Evolutionary conservation across 1,140 invertebrate species (phyloP).

Genomic region (Drosophila pruinosa): DNA sequence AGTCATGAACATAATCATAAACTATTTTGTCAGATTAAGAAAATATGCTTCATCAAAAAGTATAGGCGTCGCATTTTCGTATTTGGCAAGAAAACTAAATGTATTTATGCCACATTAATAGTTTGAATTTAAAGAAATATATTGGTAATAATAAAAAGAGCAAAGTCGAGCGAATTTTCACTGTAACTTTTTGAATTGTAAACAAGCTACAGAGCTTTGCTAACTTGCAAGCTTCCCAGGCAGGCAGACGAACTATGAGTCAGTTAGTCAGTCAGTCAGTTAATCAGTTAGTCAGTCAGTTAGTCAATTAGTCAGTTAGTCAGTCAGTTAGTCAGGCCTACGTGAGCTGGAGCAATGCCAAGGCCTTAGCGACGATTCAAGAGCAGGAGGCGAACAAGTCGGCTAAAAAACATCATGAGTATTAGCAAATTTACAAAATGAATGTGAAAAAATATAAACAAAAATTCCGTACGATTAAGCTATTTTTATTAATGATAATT

Average conservation of each 20-base stretch:
- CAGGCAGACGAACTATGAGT: too few relatives aligned
- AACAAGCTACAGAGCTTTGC: neutral
- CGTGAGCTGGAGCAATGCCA: slow-evolving; percentile 78
- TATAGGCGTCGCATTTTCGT: neutral
- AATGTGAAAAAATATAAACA: slow-evolving; percentile 46
- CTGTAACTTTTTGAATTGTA: slow-evolving; percentile 4
- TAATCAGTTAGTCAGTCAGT: neutral
- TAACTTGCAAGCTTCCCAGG: neutral
- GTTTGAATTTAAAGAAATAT: neutral
- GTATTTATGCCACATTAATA: slow-evolving; percentile 4
- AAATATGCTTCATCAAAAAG: slow-evolving; percentile 4
- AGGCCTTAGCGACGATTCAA: slow-evolving; percentile 48
- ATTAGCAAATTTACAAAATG: slow-evolving; percentile 32
- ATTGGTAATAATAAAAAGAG: neutral
- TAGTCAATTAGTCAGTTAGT: neutral
- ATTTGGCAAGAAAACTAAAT: neutral
- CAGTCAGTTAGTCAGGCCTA: slow-evolving; percentile 27
- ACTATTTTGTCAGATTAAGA: slow-evolving; percentile 2
- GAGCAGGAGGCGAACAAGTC: too few relatives aligned
- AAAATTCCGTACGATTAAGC: slow-evolving; percentile 63
- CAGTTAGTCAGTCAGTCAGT: neutral
- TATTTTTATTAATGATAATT: slow-evolving; percentile 80
- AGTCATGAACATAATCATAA: neutral
- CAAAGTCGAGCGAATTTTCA: neutral
- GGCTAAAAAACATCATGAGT: slow-evolving; percentile 2